A percentile compares a stretch with the other conserved stretches of the same genome.
These are phyloP conservation scores for Luscinia megarhynchos DNA, from an alignment of 2,797 vertebrate species.

Conservation along the genomic window DNA sequence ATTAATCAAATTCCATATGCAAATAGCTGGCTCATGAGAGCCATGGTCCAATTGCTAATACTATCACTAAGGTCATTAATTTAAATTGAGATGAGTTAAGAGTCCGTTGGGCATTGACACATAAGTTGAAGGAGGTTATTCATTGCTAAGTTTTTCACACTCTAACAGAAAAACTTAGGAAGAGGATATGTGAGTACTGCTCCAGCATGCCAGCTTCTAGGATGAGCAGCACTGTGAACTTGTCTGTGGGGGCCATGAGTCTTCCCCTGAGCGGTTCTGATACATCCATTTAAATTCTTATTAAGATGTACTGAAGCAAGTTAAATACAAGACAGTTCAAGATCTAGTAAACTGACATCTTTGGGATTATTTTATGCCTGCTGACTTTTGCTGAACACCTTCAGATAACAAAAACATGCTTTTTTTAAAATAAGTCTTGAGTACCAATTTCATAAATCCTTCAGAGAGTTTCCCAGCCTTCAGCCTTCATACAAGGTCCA, in stretches of 20 bases:
- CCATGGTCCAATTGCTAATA: slow-evolving; percentile 64
- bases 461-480: background rate
- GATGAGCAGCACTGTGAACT: background rate
- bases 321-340: background rate
- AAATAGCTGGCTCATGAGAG: slow-evolving; percentile 64
- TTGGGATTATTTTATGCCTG: background rate
- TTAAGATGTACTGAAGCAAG: background rate
- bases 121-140: slow-evolving; percentile 53
- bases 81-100: slow-evolving; percentile 70
- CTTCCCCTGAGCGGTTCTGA: background rate
- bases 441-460: background rate
- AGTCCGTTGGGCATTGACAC: slow-evolving; percentile 64
- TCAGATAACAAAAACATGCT: background rate
- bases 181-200: background rate
- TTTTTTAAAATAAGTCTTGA: background rate
- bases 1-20: slow-evolving; percentile 72
- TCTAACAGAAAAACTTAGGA: background rate
- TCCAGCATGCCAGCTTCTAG: background rate
- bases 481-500: background rate
- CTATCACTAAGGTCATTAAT: slow-evolving; percentile 69
- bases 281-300: background rate
- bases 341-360: background rate
- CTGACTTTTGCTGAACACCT: background rate
- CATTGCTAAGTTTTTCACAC: slow-evolving; percentile 14
- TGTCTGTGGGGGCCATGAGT: background rate